Conservation (phyloP, 1,140 invertebrate species). For the Coptotermes formosanus region DNA sequence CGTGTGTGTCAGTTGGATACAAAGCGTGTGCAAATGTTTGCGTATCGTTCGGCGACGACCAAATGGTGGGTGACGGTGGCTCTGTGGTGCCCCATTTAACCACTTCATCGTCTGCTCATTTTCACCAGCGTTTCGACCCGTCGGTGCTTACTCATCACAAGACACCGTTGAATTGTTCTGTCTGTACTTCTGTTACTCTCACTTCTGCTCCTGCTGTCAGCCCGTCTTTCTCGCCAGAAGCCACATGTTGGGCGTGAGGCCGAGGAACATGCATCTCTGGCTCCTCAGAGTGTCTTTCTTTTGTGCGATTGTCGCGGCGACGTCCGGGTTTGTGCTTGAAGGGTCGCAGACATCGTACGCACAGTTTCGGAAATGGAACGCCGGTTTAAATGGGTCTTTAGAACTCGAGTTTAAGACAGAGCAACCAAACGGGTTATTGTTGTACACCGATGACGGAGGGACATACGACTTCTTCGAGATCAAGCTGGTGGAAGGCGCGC, state of each 20-base stretch:
- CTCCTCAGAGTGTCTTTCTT: neutral
- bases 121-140: neutral
- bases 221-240: neutral
- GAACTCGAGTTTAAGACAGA: conserved; percentile 92
- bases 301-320: neutral
- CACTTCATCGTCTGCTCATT: too few species aligned
- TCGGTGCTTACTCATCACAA: neutral
- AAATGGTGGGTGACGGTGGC: neutral
- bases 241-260: conserved; percentile 8
- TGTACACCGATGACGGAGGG: conserved; percentile 93
- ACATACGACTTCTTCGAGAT: conserved; percentile 94
- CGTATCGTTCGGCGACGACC: neutral
- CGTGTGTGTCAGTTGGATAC: neutral
- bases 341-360: conserved; percentile 84
- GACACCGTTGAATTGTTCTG: neutral
- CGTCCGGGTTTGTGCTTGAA: conserved; percentile 66
- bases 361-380: conserved; percentile 87
- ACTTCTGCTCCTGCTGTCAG: neutral
- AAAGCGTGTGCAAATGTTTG: neutral
- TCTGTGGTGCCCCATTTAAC: neutral
- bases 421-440: conserved; percentile 80
- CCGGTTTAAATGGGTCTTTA: conserved; percentile 78
- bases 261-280: neutral
- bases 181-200: neutral
- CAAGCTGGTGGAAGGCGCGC: conserved; percentile 85